Conservation (phyloP, 2,113 vertebrate species). For the Campylorhamphus procurvoides region DNA sequence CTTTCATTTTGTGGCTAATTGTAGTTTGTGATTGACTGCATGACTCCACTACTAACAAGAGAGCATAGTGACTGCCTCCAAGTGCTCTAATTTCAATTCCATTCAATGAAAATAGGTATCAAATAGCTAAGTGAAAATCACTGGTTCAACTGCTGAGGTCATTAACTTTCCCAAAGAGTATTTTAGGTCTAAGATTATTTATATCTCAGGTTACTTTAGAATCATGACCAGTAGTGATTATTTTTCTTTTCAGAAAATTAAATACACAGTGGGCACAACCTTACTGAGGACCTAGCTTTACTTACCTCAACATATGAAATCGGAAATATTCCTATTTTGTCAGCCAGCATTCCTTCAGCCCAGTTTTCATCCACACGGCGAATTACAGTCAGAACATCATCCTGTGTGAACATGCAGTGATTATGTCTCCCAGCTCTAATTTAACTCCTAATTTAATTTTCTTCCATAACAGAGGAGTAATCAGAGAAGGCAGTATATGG, state of each 20-base stretch:
- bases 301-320: constrained; percentile 98
- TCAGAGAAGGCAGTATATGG: neutral
- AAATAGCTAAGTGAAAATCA: constrained; percentile 5
- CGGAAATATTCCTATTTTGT: constrained; percentile 99
- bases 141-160: neutral
- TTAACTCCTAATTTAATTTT: constrained; percentile 1
- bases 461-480: neutral
- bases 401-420: constrained; percentile 78
- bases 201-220: neutral
- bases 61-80: neutral
- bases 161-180: neutral
- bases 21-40: neutral
- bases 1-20: neutral
- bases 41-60: neutral
- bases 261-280: neutral
- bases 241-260: neutral
- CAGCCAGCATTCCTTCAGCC: constrained; percentile 99
- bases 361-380: constrained; percentile 98
- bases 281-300: constrained; percentile 13
- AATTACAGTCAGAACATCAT: constrained; percentile 96
- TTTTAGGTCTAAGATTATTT: neutral
- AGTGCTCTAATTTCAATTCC: neutral
- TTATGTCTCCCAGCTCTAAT: constrained; percentile 27
- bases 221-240: neutral
- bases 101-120: neutral